phyloP scores from a whole-genome alignment of 2,797 vertebrate species.

The Benthosema pterotum region DNA sequence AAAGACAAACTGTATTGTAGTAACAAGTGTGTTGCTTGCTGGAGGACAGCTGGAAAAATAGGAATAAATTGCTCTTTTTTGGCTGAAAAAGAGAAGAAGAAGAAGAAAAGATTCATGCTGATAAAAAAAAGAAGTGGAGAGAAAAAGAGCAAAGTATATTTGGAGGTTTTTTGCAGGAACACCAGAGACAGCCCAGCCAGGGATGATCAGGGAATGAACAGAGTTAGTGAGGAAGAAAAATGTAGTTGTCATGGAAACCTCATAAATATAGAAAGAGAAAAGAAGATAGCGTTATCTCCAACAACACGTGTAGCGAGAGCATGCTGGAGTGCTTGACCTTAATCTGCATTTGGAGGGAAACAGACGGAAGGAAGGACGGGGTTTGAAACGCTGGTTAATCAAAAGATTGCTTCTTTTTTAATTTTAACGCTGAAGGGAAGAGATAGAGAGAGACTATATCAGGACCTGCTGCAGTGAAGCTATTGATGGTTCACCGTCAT shows the following conservation, averaged over 20 bases:
- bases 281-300: slow-evolving; percentile 59
- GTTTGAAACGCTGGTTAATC: not conserved
- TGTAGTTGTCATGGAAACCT: slow-evolving; percentile 64
- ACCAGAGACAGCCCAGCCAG: slow-evolving; percentile 24
- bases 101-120: not conserved
- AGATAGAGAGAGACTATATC: no score
- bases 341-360: slow-evolving; percentile 41
- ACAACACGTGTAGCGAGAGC: slow-evolving; percentile 36
- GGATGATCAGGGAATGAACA: slow-evolving; percentile 53
- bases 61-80: no score
- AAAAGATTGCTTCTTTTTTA: not conserved
- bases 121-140: slow-evolving; percentile 6
- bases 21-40: no score
- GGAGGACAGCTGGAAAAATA: no score
- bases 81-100: not conserved
- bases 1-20: no score
- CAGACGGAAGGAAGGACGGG: slow-evolving; percentile 24
- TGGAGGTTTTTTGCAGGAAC: slow-evolving; percentile 42
- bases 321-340: slow-evolving; percentile 48
- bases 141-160: slow-evolving; percentile 10
- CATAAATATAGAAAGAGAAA: slow-evolving; percentile 57
- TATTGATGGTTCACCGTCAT: no score
- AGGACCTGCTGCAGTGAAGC: no score
- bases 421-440: no score
- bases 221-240: slow-evolving; percentile 66